Percentiles rank a stretch among this genome's conserved stretches.
These are phyloP conservation scores for Perdix hodgsoniae DNA, from an alignment of 2,797 vertebrate species.

Conservation along the genomic window DNA sequence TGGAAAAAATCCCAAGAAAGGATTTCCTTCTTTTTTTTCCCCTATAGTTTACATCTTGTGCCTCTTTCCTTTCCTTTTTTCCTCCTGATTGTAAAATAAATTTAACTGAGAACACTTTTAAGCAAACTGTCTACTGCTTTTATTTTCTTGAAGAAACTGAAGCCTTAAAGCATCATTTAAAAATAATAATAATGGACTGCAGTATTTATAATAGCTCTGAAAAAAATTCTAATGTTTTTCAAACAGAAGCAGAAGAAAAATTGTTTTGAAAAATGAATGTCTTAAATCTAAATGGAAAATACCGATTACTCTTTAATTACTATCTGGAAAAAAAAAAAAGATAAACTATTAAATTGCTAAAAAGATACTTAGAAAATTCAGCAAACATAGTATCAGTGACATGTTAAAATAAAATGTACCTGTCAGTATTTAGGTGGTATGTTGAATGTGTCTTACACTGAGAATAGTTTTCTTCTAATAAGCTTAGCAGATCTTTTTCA, in stretches of 20 bases:
- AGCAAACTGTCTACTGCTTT: not conserved
- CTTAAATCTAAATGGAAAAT: not conserved
- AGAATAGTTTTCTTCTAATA: constrained; percentile 36
- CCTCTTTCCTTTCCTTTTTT: not conserved
- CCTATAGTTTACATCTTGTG: not conserved
- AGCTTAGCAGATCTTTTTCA: constrained; percentile 49
- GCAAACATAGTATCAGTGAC: constrained; percentile 38
- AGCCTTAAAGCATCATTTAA: not conserved
- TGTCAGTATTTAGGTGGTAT: not conserved
- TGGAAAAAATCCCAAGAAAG: not conserved
- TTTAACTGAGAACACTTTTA: not conserved
- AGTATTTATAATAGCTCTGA: not conserved
- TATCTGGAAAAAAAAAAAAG: not conserved
- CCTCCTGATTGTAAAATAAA: not conserved
- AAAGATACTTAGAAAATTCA: constrained; percentile 58
- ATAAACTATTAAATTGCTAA: not conserved
- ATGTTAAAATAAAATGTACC: constrained; percentile 43
- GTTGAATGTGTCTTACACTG: constrained; percentile 30
- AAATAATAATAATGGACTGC: not conserved
- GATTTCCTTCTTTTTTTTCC: not conserved
- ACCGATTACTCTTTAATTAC: not conserved
- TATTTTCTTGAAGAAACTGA: not conserved
- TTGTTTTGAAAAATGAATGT: not conserved
- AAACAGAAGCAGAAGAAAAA: not conserved
- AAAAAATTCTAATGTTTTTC: not conserved